Evolutionary conservation across 1,140 invertebrate genomes (phyloP), one percentile per base, ranked within the genome.

Genomic region (Polypedilum vanderplanki): DNA sequence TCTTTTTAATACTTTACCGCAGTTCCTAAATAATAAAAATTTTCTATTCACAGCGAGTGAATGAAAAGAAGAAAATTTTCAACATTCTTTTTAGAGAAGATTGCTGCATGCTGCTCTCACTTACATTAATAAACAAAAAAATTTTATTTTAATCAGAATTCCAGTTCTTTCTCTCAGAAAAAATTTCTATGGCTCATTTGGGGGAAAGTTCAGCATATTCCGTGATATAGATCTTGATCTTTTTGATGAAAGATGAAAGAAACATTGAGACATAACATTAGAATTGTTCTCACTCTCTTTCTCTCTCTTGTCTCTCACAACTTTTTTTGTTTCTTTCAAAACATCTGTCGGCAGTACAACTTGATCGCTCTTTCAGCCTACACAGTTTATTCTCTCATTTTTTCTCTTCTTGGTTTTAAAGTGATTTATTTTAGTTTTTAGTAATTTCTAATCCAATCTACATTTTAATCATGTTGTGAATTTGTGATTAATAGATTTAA

Each of bases 301-400:
- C 65, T 18, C 17, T 22, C 9, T 70, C 20, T 0, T 18, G 20
- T 20, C 20, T 70, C 17, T 70, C 24, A 33, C 24, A 33, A 33
- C 24, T 33, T 33, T 33, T 33, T 33, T 33, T 33, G 24, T 70
- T 70, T 70, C 9, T 7, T 20, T 20, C 65, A n/a, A 22, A 18
- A 70, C 65, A 70, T 70, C 65, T 70, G 65, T 20, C 9, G 9
- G 64, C 64, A 70, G 65, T 70, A 70, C 65, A 70, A 70, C 3
- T 70, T 70, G 17, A 70, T 70, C 64, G 64, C 64, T 67, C 64
- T 67, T 20, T 67, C 46, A 15, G n/a, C 46, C 46, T 57, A 57
- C 46, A 57, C 46, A 57, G 4, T 57, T 5, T 57, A n/a, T 15
- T 3, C 5, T 57, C 12, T 57, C 12, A 57, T 57, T 57, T 46